A percentile compares a stretch with the other conserved stretches of the same genome.
Evolutionary conservation across 1,140 invertebrate genomes (phyloP).

Genomic region (Sitobion miscanthi): DNA sequence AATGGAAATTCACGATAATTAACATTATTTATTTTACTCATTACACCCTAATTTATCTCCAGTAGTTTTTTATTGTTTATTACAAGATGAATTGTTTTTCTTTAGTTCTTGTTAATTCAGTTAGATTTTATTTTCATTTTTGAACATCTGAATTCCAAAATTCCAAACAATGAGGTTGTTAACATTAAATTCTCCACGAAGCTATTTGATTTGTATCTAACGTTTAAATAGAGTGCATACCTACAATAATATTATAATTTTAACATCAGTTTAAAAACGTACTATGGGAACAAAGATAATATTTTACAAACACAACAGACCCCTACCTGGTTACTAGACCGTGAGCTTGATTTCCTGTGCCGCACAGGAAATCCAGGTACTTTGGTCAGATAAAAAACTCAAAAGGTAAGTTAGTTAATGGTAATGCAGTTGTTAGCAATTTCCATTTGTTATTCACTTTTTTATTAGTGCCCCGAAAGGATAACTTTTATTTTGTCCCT

Average conservation of each 20-base stretch:
- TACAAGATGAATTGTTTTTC: not conserved
- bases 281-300: conserved; percentile 44
- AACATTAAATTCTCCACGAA: conserved; percentile 6
- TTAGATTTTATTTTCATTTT: not conserved
- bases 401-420: conserved; percentile 25
- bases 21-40: not conserved
- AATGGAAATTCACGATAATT: conserved; percentile 17
- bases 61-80: not conserved
- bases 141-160: not conserved
- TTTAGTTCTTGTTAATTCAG: not conserved
- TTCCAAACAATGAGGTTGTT: conserved; percentile 36
- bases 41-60: not conserved
- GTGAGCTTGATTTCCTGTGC: conserved; percentile 46
- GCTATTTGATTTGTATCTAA: conserved; percentile 9
- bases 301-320: not conserved
- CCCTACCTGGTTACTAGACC: conserved; percentile 43
- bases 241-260: not conserved
- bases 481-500: not conserved
- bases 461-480: not conserved
- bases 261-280: not conserved
- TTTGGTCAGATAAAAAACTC: conserved; percentile 41
- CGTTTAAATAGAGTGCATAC: not conserved
- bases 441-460: not conserved
- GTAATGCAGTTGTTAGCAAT: not conserved
- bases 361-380: conserved; percentile 41